Conservation (phyloP, 2,797 vertebrate genomes). For the Caiman crocodilus region DNA sequence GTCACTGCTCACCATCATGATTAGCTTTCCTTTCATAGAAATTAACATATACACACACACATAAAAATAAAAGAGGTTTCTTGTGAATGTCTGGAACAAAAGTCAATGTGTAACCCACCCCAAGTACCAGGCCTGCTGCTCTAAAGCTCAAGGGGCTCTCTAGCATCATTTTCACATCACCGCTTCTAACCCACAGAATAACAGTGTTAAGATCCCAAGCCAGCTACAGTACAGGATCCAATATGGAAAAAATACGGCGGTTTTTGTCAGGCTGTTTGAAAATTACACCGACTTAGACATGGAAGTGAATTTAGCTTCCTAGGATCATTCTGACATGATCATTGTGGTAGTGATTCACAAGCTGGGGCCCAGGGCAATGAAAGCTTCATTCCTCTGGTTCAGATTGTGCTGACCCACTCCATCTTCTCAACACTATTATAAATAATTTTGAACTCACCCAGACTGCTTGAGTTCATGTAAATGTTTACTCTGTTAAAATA, state of each 20-base stretch:
- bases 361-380: not conserved
- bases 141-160: not conserved
- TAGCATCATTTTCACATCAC: not conserved
- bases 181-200: not conserved
- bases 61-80: not conserved
- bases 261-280: not conserved
- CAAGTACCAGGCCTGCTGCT: not conserved
- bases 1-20: not conserved
- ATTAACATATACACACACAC: not conserved
- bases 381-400: not conserved
- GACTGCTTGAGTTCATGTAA: not conserved
- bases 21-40: not conserved
- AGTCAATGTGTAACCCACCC: too few relatives aligned
- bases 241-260: not conserved
- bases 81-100: too few relatives aligned
- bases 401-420: not conserved
- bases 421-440: not conserved
- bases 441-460: not conserved
- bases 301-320: not conserved
- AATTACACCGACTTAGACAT: not conserved
- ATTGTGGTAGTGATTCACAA: not conserved
- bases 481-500: not conserved
- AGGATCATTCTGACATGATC: not conserved
- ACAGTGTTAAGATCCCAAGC: not conserved
- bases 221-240: not conserved